Base-by-base conservation (phyloP, 2,113 vertebrate genomes). In the Oriolus oriolus region DNA sequence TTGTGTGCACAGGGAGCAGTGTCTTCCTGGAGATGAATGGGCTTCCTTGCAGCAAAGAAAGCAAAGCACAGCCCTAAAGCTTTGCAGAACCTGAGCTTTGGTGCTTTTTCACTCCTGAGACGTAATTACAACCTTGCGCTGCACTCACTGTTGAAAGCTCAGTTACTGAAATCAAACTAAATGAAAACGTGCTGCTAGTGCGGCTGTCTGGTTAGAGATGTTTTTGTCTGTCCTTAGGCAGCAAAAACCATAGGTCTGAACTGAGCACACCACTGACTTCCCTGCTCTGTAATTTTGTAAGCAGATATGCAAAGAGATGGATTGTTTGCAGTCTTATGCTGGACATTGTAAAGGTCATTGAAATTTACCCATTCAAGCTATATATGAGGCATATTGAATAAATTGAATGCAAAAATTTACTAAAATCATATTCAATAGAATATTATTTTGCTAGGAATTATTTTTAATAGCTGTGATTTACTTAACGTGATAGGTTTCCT, bases 111-210 rank as follows among this genome's bases (percentile, higher is more conserved):
- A 89, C 93, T 93, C 93, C 87, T 68, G 86, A 96, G 90, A 78
- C 2, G 0, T 81, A 91, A 88, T 95, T 95, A 84, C 65, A 87
- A 60, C 76, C 73, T 93, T 73, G 84, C 90, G 13, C 68, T 70
- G 86, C 84, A 80, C 75, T 94, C 50, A 41, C 79, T 75, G 63
- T 41, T 92, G 89, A 92, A 95, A 91, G 88, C 84, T 92, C 71
- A 16, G 65, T 89, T 81, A 52, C 93, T 89, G 79, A 95, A 94
- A 93, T 97, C 86, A 91, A 45, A 77, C 88, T 94, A 75, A 93
- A 94, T 91, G 90, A 84, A 91, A 88, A 90, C 80, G 68, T 81
- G 86, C 87, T 96, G 88, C 89, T 87, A 84, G 76, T 70, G 84
- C 92, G 31, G 42, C 64, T 95, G 81, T 93, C 85, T 95, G 42